phyloP scores from a whole-genome alignment of 2,113 vertebrate genomes.

The Ascaphus truei region DNA sequence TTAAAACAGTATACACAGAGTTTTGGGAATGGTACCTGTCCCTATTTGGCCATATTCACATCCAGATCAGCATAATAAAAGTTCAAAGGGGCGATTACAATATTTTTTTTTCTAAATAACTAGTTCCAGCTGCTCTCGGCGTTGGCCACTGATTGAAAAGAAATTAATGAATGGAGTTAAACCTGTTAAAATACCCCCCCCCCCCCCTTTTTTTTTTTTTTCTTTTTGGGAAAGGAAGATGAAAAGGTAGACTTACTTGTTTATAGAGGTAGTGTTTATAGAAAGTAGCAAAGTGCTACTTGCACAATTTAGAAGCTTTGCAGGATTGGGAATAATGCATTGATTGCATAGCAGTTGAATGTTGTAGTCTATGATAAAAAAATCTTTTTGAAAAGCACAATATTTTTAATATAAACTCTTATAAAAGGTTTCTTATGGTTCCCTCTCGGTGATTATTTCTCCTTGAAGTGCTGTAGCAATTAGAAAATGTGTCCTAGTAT shows the following conservation, averaged over 20 bases:
- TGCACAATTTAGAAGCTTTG: neutral
- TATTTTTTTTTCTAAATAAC: neutral
- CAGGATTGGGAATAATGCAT: neutral
- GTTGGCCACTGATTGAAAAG: neutral
- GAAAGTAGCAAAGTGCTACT: neutral
- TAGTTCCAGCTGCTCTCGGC: neutral
- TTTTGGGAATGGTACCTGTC: constrained; percentile 32
- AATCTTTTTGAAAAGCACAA: too few relatives aligned
- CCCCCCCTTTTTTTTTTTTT: too few relatives aligned
- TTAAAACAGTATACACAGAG: constrained; percentile 37
- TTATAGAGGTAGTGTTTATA: neutral
- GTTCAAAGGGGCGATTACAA: neutral
- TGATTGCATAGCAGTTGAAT: neutral
- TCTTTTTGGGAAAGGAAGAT: neutral
- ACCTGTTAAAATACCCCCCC: neutral
- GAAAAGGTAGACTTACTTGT: neutral
- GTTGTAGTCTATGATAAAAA: neutral
- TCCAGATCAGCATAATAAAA: neutral
- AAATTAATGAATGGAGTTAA: neutral
- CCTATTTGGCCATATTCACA: constrained; percentile 26
- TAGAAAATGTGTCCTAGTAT: too few relatives aligned
- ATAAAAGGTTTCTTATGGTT: neutral
- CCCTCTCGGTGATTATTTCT: too few relatives aligned
- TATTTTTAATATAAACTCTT: neutral
- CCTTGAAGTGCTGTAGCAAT: too few relatives aligned